Evolutionary conservation across 2,888 invertebrate species (phyloP), one percentile per base, ranked within the genome.

Genomic region (Dendrolimus pini): DNA sequence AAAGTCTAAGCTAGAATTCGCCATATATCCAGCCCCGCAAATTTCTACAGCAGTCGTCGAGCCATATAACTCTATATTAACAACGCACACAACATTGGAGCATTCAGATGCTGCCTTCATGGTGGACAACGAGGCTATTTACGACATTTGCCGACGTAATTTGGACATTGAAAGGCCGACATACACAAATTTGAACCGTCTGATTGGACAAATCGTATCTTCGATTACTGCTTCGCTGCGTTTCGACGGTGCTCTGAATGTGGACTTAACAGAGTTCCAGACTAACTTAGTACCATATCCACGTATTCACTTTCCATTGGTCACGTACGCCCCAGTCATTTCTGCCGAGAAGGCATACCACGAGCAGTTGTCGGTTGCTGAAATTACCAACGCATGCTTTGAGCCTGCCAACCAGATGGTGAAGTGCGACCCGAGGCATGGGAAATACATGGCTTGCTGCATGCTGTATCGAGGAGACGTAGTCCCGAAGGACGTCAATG

Each of bases 391-490:
- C 75, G 96, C 97, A 53, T 98, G 98, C 83, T 98, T 98, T 82
- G 98, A 98, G 83, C 97, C 98, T 1, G 96, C 96, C 62, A 97
- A 97, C 85, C 98, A 98, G 91, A 97, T 98, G 96, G 96, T 96
- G 47, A 96, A 96, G 82, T 98, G 98, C 74, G 97, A 97, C 75
- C 97, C 97, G 1, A 93, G 97, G 62, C 96, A 96, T 78, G 96
- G 96, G 60, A 96, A 97, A 82, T 98, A 98, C 91, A 94, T 98
- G 98, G 97, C 98, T 41, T 97, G 97, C 81, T 98, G 98, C 83
- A 96, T 98, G 95, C 91, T 98, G 82, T 98, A 97, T 90, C 93
- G 97, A 67, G 98, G 98, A 14, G 97, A 98, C 80, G 97, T 98
- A 55, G 98, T 98, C 9, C 98, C 98, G 41, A 98, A 97, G 85